Conservation (phyloP, 2,797 vertebrate species). For the Chlorospingus semifuscus region DNA sequence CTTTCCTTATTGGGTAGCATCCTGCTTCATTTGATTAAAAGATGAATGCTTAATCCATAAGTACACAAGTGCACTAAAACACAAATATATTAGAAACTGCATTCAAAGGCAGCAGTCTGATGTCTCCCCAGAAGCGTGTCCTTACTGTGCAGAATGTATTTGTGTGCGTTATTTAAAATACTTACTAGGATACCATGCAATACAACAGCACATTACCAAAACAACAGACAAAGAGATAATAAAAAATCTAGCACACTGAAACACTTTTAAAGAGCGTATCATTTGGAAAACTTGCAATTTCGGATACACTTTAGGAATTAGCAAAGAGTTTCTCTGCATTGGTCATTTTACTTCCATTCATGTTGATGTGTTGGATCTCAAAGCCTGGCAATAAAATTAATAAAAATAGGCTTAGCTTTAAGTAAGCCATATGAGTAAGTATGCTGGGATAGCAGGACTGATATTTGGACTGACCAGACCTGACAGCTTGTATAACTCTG, state of each 20-base stretch:
- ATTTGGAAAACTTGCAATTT: neutral
- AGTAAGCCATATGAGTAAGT: neutral
- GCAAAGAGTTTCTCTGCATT: neutral
- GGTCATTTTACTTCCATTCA: neutral
- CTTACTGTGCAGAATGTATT: neutral
- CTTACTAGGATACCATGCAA: neutral
- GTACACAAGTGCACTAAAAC: neutral
- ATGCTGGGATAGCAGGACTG: neutral
- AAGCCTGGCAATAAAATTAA: neutral
- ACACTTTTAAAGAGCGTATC: neutral
- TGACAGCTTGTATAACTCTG: neutral
- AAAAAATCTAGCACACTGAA: neutral
- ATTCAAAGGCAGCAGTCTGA: neutral
- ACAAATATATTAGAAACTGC: neutral
- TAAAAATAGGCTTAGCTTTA: neutral
- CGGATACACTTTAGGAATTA: neutral
- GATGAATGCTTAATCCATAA: neutral
- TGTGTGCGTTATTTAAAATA: neutral
- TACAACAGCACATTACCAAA: neutral
- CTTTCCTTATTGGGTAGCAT: neutral
- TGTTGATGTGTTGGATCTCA: neutral
- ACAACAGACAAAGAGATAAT: neutral
- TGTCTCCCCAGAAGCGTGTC: neutral
- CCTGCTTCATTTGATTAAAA: neutral
- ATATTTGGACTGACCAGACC: rapidly evolving